Percentiles rank a stretch among this genome's conserved stretches.
Evolutionary conservation across 1,140 invertebrate genomes (phyloP).

Genomic region (Pentalonia nigronervosa): DNA sequence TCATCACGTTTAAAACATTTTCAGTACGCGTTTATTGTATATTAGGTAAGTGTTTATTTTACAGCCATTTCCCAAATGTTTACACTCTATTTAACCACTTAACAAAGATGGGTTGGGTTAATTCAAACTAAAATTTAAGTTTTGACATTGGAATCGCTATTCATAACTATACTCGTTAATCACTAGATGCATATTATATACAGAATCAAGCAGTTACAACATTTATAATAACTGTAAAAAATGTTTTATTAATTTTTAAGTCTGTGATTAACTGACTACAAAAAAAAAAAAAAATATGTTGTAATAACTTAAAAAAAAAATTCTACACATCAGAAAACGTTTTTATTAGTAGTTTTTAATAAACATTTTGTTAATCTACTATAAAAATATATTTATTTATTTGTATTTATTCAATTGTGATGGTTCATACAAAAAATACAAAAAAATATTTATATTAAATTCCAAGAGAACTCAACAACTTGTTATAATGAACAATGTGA

Average conservation of each 20-base stretch:
- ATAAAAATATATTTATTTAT: too few relatives aligned
- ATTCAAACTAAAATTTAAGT: not conserved
- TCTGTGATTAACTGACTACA: not conserved
- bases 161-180: not conserved
- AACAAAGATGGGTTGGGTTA: not conserved
- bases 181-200: not conserved
- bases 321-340: too few relatives aligned
- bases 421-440: too few relatives aligned
- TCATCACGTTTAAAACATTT: conserved; percentile 8
- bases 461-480: too few relatives aligned
- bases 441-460: too few relatives aligned
- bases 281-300: too few relatives aligned
- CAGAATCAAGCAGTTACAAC: not conserved
- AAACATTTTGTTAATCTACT: too few relatives aligned
- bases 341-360: too few relatives aligned
- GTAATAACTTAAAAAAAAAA: too few relatives aligned
- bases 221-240: too few relatives aligned
- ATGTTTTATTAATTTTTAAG: not conserved
- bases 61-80: not conserved
- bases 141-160: not conserved
- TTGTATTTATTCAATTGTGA: too few relatives aligned
- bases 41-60: not conserved
- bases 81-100: not conserved
- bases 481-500: too few relatives aligned
- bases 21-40: not conserved